These are phyloP conservation scores for Vidua macroura DNA, from an alignment of 2,113 vertebrate genomes.

Conservation along the genomic window DNA sequence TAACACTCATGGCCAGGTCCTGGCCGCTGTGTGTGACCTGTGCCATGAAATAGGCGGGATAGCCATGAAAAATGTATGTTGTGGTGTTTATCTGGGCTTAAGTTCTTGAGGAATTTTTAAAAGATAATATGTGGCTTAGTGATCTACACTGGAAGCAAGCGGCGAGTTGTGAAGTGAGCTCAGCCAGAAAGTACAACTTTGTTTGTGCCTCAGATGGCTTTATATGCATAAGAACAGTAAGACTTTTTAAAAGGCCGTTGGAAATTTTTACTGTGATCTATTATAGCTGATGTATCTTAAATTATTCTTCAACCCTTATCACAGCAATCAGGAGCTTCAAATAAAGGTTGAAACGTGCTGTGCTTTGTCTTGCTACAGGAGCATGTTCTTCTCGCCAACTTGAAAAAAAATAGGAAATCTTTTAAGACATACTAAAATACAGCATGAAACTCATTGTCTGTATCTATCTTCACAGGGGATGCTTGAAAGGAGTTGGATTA, in stretches of 20 bases:
- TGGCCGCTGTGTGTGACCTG: not conserved
- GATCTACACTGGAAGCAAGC: not conserved
- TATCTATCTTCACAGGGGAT: not conserved
- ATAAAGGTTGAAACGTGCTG: not conserved
- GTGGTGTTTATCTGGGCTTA: not conserved
- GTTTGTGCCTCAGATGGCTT: not conserved
- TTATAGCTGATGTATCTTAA: slow-evolving; percentile 33
- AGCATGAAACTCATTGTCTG: slow-evolving; percentile 26
- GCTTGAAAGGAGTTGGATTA: slow-evolving; percentile 48
- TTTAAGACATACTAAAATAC: not conserved
- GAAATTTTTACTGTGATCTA: slow-evolving; percentile 30
- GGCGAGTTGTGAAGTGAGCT: not conserved
- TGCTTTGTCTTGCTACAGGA: not conserved
- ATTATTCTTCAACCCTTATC: slow-evolving; percentile 18
- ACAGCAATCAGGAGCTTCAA: slow-evolving; percentile 1
- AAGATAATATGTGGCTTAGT: not conserved
- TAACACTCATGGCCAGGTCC: not conserved
- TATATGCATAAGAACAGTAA: not conserved
- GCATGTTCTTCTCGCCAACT: not conserved
- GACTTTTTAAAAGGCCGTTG: not conserved
- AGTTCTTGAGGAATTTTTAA: not conserved
- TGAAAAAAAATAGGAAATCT: not conserved
- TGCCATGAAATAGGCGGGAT: not conserved
- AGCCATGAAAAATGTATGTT: not conserved
- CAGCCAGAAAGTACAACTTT: not conserved